Conservation (phyloP, 2,797 vertebrate species). For the Pitangus sulphuratus region DNA sequence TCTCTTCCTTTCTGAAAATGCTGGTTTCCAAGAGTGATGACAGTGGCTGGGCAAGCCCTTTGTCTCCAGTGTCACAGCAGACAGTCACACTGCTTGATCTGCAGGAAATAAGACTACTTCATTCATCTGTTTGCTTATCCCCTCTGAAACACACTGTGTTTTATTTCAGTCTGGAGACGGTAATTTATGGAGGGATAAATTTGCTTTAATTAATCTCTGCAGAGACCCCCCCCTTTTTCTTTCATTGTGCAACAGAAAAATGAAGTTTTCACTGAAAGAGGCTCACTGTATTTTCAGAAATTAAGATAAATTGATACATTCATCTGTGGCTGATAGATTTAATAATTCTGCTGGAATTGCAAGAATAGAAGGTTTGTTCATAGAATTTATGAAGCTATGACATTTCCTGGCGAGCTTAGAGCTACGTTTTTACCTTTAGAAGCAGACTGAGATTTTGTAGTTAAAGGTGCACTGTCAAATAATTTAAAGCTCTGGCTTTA, state of each 20-base stretch:
- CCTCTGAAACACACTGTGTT: constrained; percentile 8
- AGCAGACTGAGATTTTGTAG: constrained; percentile 18
- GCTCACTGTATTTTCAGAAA: constrained; percentile 71
- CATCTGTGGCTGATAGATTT: constrained; percentile 63
- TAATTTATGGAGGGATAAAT: constrained; percentile 51
- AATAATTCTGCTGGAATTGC: constrained; percentile 70
- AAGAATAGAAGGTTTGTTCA: constrained; percentile 67
- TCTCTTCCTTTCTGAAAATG: constrained; percentile 15
- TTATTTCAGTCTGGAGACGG: constrained; percentile 48
- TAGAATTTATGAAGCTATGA: constrained; percentile 46
- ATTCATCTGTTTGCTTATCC: constrained; percentile 37
- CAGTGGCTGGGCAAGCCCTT: constrained; percentile 30
- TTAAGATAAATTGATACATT: constrained; percentile 77
- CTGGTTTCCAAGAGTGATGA: constrained; percentile 26
- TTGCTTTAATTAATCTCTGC: constrained; percentile 66
- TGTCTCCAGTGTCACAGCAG: constrained; percentile 5
- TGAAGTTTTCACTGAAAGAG: constrained; percentile 60
- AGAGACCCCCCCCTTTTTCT: constrained; percentile 34
- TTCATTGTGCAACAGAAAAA: constrained; percentile 55
- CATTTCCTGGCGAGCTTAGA: constrained; percentile 32
- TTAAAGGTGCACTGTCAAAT: not conserved
- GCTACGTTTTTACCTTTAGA: constrained; percentile 17
- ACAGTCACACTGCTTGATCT: constrained; percentile 7
- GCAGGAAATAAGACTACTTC: constrained; percentile 34
- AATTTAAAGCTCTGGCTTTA: not conserved